Percentiles rank a stretch among this genome's conserved stretches.
Conservation (phyloP, 23 tunicate genomes). For the Pegea sp. region DNA sequence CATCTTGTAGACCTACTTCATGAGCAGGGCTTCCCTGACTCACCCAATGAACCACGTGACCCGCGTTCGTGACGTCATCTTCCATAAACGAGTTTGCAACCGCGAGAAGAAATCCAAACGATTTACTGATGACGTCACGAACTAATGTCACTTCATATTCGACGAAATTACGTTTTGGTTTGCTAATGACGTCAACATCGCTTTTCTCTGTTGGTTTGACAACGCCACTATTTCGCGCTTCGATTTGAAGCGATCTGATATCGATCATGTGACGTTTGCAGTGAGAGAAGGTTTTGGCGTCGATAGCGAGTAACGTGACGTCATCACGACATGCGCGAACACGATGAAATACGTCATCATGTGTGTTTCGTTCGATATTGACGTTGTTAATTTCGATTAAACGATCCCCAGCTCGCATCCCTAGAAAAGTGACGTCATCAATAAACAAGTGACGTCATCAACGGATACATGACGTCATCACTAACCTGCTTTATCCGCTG, state of each 20-base stretch:
- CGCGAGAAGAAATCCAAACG: slow-evolving; percentile 65
- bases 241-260: slow-evolving; percentile 5
- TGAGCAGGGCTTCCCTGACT: slow-evolving; percentile 78
- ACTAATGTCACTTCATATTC: too few species aligned
- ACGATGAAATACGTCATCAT: slow-evolving; percentile 81
- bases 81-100: slow-evolving; percentile 69
- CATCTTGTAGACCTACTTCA: slow-evolving; percentile 71
- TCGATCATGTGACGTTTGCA: slow-evolving; percentile 64
- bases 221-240: slow-evolving; percentile 1
- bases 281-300: slow-evolving; percentile 62
- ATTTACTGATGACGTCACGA: too few species aligned
- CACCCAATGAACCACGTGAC: slow-evolving; percentile 97
- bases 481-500: slow-evolving; percentile 89
- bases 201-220: not conserved
- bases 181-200: too few species aligned
- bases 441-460: not conserved
- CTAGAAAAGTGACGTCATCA: slow-evolving; percentile 11
- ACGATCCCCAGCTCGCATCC: slow-evolving; percentile 86
- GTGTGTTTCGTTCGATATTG: slow-evolving; percentile 66
- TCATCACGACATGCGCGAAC: slow-evolving; percentile 65
- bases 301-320: slow-evolving; percentile 76
- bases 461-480: not conserved
- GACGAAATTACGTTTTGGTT: too few species aligned
- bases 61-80: slow-evolving; percentile 4
- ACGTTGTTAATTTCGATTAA: slow-evolving; percentile 85